Percentiles rank a stretch among this genome's conserved stretches.
Conservation (phyloP, 2,797 vertebrate genomes). For the Lithobates pipiens region DNA sequence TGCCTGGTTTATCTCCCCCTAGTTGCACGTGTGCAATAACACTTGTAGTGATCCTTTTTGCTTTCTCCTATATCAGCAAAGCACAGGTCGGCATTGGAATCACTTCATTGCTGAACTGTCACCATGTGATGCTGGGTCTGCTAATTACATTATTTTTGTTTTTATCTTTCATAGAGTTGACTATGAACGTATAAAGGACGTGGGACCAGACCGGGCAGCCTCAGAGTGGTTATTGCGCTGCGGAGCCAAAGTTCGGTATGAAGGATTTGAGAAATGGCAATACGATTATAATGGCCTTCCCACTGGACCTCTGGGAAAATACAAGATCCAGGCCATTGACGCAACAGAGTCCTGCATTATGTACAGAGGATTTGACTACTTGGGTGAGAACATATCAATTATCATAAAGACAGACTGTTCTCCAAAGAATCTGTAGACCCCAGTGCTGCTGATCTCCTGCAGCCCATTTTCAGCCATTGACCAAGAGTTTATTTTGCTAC, state of each 20-base stretch:
- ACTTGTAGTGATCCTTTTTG: no score
- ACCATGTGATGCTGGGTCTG: no score
- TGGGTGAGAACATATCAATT: conserved; percentile 76
- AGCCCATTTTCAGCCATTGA: no score
- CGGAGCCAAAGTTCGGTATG: conserved; percentile 87
- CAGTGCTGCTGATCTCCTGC: no score
- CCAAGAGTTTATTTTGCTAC: no score
- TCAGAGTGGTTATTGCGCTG: conserved; percentile 96
- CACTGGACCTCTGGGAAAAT: conserved; percentile 82
- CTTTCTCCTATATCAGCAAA: no score
- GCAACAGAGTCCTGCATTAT: conserved; percentile 97
- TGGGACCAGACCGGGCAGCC: conserved; percentile 90
- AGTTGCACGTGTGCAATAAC: no score
- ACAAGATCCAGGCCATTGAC: conserved; percentile 91
- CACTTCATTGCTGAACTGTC: no score
- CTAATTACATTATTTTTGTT: no score
- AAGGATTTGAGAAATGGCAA: conserved; percentile 89
- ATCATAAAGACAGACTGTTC: neutral
- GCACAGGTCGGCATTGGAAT: no score
- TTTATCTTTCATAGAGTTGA: conserved; percentile 83
- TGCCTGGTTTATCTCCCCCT: no score
- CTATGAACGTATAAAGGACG: conserved; percentile 85
- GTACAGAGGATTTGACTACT: conserved; percentile 89
- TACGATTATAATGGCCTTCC: conserved; percentile 93
- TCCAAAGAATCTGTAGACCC: no score